These are phyloP conservation scores for Merops nubicus DNA, from an alignment of 2,113 vertebrate species.

Conservation along the genomic window DNA sequence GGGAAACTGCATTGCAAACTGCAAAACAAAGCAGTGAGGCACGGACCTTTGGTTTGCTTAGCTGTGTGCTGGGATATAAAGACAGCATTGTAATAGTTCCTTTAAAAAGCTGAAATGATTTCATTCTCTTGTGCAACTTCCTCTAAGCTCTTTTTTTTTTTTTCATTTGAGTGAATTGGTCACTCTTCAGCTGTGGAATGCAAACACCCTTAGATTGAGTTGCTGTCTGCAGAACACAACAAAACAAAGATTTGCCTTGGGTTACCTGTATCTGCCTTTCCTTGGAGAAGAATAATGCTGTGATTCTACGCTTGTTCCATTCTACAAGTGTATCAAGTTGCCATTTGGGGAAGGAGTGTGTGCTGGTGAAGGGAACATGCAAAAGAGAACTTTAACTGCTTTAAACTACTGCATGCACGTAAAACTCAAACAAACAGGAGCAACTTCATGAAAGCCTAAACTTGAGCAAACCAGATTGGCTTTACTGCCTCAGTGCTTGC, in stretches of 20 bases:
- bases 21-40: neutral
- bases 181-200: conserved; percentile 2
- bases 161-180: neutral
- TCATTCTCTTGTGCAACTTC: conserved; percentile 49
- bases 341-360: neutral
- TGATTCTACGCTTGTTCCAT: too few species aligned
- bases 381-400: neutral
- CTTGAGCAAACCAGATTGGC: neutral
- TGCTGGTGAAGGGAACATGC: neutral
- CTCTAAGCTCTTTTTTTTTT: neutral
- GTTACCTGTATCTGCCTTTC: neutral
- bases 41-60: neutral
- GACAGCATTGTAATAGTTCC: neutral
- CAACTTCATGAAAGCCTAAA: neutral
- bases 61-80: neutral
- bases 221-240: neutral
- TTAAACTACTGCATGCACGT: neutral
- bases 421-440: neutral
- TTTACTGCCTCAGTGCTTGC: neutral
- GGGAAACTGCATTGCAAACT: neutral
- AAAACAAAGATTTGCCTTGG: neutral
- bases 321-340: neutral
- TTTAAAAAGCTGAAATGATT: neutral
- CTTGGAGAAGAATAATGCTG: neutral
- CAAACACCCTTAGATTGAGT: neutral